Evolutionary conservation across 2,888 invertebrate genomes (phyloP), one percentile per base, ranked within the genome.

Genomic region (Heliconius aoede): DNA sequence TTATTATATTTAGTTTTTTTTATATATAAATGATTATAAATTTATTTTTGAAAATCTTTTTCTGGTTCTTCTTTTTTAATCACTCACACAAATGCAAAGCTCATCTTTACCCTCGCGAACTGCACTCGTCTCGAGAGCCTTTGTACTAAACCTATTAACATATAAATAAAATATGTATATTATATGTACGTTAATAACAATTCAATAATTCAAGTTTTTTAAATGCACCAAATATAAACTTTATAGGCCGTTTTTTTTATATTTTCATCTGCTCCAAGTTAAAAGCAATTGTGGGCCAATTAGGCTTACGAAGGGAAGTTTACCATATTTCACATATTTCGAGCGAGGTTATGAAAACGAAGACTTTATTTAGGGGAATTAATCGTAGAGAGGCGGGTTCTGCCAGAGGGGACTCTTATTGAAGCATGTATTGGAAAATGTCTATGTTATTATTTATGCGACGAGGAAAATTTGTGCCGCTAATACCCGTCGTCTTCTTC

Each of bases 361-460:
- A 74, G 76, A 73, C 78, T 60, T 36, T 69, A 75, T 75, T 73
- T 73, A 61, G 46, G 46, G 64, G 77, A 65, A 77, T 71, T 77
- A 77, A 62, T 58, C 13, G 61, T n/a, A 67, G 67, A 36, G 72
- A 74, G 62, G 78, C 75, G 72, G n/a, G 74, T 72, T 69, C 78
- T 82, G 86, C 80, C 78, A 79, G 79, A 79, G 79, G 78, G 81
- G 78, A 79, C 83, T 85, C 85, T 86, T 90, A 89, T 88, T 86
- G 87, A 86, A 85, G 85, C 87, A 87, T 86, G 88, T 90, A 90
- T 91, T 91, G 89, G 89, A 90, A 89, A 91, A 90, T 90, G 87
- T 90, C 90, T 89, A 88, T 89, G 89, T 91, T 91, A 91, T 91
- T 92, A 91, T 91, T 90, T 90, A 89, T 87, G 87, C 87, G 84